Evolutionary conservation across 2,888 invertebrate genomes (phyloP), one percentile per base, ranked within the genome.

Genomic region (Stictocephala bisonia): DNA sequence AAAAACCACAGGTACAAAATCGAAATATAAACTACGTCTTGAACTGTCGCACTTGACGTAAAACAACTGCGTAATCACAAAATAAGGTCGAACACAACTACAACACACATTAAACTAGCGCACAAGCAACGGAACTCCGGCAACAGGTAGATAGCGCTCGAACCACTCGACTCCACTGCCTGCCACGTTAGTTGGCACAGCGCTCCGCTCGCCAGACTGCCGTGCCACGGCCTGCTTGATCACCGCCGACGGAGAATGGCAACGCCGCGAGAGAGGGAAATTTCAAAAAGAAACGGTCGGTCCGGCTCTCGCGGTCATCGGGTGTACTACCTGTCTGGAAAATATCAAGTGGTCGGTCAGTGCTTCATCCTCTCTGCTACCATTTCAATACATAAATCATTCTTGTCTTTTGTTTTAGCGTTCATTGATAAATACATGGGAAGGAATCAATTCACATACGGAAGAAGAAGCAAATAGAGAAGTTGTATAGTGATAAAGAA

Each of bases 261-360:
- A 64, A 64, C 64, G 48, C 69, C 68, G 74, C 73, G 48, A 56
- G 50, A 66, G 72, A 64, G 75, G 71, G 72, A 51, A 68, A 72
- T 67, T 66, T 71, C 70, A 68, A 69, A 72, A 56, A 71, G 74
- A 71, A 70, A 66, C 58, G 50, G 58, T 51, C 40, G 69, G 73
- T 35, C 68, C 41, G 68, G 50, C 51, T 18, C 35, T 73, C 60
- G 69, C 73, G 69, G 60, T 69, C 58, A 58, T 31, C 56, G 22
- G 27, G 60, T 27, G 15, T 69, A 69, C 69, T 69, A 69, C 69
- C 69, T 69, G 69, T 48, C 27, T 18, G 15, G 69, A 69, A 69
- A 69, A 69, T 53, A 69, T 69, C 20, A 24, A 4, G 35, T n/a
- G n/a, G n/a, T n/a, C n/a, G n/a, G n/a, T n/a, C n/a, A n/a, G n/a